Evolutionary conservation across 2,797 vertebrate species (phyloP).

Genomic region (Ptychobarbus kaznakovi): DNA sequence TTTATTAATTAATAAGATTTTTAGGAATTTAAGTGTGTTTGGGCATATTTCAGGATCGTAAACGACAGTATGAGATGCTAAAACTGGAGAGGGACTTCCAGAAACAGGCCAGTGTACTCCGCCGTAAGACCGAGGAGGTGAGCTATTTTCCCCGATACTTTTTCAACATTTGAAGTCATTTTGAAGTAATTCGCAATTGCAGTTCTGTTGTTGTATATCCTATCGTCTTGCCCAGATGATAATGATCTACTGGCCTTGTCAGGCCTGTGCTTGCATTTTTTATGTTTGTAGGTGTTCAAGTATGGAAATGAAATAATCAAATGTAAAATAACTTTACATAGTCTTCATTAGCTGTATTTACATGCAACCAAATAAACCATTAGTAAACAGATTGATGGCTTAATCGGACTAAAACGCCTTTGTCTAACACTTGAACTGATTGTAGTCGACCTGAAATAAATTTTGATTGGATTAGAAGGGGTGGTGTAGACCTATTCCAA

Average conservation of each 20-base stretch:
- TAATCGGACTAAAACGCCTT: too few species aligned
- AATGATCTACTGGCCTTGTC: background rate
- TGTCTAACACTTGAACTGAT: too few species aligned
- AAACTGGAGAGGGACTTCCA: conserved; percentile 95
- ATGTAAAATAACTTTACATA: too few species aligned
- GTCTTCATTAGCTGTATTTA: too few species aligned
- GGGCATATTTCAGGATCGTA: conserved; percentile 84
- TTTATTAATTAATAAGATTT: background rate
- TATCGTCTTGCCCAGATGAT: background rate
- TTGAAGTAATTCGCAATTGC: background rate
- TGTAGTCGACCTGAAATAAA: too few species aligned
- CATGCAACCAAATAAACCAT: too few species aligned
- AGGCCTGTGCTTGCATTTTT: too few species aligned
- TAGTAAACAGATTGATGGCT: too few species aligned
- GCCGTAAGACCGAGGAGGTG: conserved; percentile 96
- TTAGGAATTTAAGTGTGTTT: background rate
- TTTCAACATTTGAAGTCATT: background rate
- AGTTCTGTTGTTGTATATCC: background rate
- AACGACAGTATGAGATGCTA: conserved; percentile 93
- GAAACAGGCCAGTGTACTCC: conserved; percentile 90
- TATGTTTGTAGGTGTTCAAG: too few species aligned
- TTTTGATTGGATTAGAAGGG: too few species aligned
- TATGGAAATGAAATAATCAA: too few species aligned
- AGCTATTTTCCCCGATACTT: conserved; percentile 27
- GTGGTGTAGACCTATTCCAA: too few species aligned